Evolutionary conservation across 1,140 invertebrate species (phyloP).

Genomic region (Ganaspis sp.): DNA sequence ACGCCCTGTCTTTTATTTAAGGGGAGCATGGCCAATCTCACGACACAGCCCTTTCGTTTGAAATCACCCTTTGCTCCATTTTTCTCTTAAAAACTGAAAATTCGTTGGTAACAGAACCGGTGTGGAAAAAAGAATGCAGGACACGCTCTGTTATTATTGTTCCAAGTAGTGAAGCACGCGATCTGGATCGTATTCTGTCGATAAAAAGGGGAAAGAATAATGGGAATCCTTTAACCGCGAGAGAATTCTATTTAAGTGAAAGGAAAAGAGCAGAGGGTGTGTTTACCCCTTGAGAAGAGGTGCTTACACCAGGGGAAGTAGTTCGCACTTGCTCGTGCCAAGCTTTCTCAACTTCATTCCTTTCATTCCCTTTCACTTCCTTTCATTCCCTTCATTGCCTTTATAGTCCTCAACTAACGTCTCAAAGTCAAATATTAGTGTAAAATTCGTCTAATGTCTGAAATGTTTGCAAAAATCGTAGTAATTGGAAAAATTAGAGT

Average conservation of each 20-base stretch:
- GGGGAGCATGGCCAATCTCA: conserved; percentile 5
- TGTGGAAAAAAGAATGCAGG: neutral
- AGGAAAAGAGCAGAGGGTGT: conserved; percentile 17
- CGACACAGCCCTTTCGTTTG: neutral
- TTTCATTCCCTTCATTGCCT: too few species aligned
- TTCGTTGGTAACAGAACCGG: conserved; percentile 24
- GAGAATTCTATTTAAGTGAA: conserved; percentile 17
- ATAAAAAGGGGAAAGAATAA: conserved; percentile 15
- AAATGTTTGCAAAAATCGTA: too few species aligned
- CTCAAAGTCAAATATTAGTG: neutral
- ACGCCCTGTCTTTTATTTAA: conserved; percentile 15
- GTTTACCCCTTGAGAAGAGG: conserved; percentile 26
- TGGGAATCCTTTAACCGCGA: conserved; percentile 26
- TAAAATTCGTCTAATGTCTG: too few species aligned
- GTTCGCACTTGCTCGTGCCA: conserved; percentile 2
- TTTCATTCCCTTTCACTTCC: neutral
- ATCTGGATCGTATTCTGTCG: neutral
- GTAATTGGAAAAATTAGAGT: too few species aligned
- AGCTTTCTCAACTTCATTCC: neutral
- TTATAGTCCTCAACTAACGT: too few species aligned
- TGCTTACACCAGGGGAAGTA: neutral
- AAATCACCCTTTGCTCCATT: conserved; percentile 23
- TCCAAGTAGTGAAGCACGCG: conserved; percentile 18
- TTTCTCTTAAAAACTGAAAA: conserved; percentile 28
- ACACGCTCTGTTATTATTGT: conserved; percentile 3